Conservation (phyloP, 2,113 vertebrate species). For the Indri indri region DNA sequence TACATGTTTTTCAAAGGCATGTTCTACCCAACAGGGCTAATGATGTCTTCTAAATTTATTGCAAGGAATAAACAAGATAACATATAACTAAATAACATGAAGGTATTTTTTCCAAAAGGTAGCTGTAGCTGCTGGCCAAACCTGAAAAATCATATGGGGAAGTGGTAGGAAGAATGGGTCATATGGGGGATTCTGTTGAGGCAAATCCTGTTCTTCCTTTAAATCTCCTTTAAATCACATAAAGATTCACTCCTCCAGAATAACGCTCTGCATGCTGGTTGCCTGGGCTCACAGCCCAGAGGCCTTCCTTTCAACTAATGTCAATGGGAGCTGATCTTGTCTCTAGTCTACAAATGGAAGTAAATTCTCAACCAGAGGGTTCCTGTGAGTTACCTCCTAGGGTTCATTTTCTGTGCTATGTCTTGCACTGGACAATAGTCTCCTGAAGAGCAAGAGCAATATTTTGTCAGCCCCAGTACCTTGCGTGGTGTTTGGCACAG, state of each 20-base stretch:
- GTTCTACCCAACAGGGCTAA: not conserved
- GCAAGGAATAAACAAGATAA: not conserved
- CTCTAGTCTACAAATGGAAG: not conserved
- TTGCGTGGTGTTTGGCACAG: not conserved
- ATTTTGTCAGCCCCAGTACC: not conserved
- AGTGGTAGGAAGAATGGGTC: not conserved
- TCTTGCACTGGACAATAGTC: not conserved
- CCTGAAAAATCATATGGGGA: not conserved
- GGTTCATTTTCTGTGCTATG: not conserved
- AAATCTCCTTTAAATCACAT: not conserved
- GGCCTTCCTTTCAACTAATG: not conserved
- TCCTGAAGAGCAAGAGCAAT: not conserved
- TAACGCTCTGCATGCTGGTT: not conserved
- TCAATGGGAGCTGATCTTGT: not conserved
- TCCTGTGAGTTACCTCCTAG: not conserved
- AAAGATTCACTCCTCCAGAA: not conserved
- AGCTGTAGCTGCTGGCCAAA: not conserved
- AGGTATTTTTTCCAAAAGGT: not conserved
- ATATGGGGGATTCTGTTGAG: not conserved
- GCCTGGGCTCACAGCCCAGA: conserved; percentile 10
- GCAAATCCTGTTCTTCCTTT: not conserved
- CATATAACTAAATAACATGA: not conserved
- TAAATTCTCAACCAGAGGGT: not conserved
- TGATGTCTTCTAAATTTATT: not conserved
- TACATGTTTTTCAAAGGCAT: not conserved